Evolutionary conservation across 2,113 vertebrate species (phyloP), one percentile per base, ranked within the genome.

Genomic region (Caloenas nicobarica): DNA sequence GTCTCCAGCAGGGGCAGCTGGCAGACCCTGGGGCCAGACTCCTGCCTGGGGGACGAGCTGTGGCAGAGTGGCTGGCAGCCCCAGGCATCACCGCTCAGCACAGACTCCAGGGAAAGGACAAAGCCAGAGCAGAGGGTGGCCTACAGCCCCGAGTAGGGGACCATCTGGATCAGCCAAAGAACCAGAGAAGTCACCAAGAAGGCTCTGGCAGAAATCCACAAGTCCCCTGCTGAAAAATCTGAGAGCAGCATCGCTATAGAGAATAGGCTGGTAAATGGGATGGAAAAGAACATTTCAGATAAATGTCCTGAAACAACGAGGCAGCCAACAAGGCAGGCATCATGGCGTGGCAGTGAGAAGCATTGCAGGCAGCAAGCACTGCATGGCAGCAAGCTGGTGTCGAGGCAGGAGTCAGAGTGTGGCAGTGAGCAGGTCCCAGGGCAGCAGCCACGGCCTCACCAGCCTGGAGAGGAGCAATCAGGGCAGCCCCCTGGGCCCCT

Each of bases 231-330:
- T 21, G 31, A 7, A 18, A 72, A 53, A 60, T 53, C 60, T 6
- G 3, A n/a, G 28, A 29, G 23, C 42, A 65, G 18, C 44, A 10
- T 34, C 2, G 2, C 9, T 6, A 7, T 7, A 12, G 66, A 26
- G 36, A 29, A 25, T 5, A 26, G 12, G 10, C 17, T 0, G 0
- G 11, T 26, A 21, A 46, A 53, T 2, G 5, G 13, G 11, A 8
- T 1, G 0, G 73, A 44, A 38, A 33, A 38, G 15, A 28, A 23
- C 44, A 46, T 25, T 24, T n/a, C 28, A 3, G 65, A 29, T 6
- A 16, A 2, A 4, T 6, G 14, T 11, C 48, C 33, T 22, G 50
- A 53, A 51, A 48, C 6, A 29, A 19, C 0, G 1, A 36, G 29
- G 34, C 4, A 4, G 48, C 16, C 40, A 14, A 6, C 10, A 4